Percentiles rank a stretch among this genome's conserved stretches.
phyloP scores from a whole-genome alignment of 2,113 vertebrate species.

The Anolis sagrei region DNA sequence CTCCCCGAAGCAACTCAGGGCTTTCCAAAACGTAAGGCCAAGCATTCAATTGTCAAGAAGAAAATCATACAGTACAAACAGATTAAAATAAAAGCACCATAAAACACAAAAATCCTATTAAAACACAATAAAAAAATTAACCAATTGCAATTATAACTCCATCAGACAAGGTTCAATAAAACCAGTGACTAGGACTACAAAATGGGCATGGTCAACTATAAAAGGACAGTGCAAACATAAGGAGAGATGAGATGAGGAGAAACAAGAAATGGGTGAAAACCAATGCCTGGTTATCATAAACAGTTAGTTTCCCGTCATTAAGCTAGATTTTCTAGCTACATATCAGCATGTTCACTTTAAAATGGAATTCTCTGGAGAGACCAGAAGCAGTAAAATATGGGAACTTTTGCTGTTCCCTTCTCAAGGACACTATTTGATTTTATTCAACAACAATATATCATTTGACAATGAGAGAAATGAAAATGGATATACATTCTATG shows the following conservation, averaged over 20 bases:
- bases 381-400: not conserved
- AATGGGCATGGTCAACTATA: no score
- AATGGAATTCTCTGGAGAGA: not conserved
- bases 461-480: not conserved
- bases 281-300: not conserved
- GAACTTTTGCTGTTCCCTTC: not conserved
- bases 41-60: no score
- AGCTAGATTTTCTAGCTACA: not conserved
- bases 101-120: no score
- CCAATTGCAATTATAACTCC: no score
- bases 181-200: no score
- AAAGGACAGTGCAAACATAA: no score
- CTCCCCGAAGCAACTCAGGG: no score
- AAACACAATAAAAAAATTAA: no score
- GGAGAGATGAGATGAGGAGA: not conserved
- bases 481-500: not conserved
- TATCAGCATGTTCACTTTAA: slow-evolving; percentile 6
- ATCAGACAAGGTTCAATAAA: no score
- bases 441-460: not conserved
- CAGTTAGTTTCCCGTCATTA: not conserved
- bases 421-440: not conserved
- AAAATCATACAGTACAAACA: no score
- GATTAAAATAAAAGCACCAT: no score
- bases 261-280: not conserved
- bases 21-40: no score